Percentiles rank a stretch among this genome's conserved stretches.
phyloP scores from a whole-genome alignment of 2,113 vertebrate genomes.

The Paedocypris sp. region DNA sequence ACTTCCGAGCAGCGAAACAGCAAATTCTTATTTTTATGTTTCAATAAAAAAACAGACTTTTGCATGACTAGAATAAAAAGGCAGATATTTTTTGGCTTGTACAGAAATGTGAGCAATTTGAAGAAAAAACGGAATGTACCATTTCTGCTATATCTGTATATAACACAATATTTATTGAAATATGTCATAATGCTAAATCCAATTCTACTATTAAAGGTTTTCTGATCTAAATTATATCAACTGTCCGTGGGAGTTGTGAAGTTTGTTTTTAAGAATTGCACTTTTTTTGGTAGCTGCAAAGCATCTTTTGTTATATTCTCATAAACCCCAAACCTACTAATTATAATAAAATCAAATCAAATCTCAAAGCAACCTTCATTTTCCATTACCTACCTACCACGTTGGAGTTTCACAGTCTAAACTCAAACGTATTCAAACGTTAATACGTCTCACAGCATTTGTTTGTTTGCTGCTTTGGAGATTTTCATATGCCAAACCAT shows the following conservation, averaged over 20 bases:
- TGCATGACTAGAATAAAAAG: slow-evolving; percentile 82
- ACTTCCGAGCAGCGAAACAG: slow-evolving; percentile 55
- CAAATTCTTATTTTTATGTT: slow-evolving; percentile 72
- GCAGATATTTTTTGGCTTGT: slow-evolving; percentile 92
- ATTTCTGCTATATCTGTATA: slow-evolving; percentile 94
- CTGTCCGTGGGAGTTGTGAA: slow-evolving; percentile 58
- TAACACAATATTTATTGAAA: slow-evolving; percentile 94
- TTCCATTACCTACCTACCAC: too few species aligned
- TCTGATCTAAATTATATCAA: slow-evolving; percentile 78
- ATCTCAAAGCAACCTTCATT: too few species aligned
- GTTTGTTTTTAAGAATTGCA: slow-evolving; percentile 40
- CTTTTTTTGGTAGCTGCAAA: too few species aligned
- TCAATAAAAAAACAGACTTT: slow-evolving; percentile 65
- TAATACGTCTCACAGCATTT: not conserved
- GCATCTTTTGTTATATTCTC: too few species aligned
- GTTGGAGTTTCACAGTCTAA: too few species aligned
- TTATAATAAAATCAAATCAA: too few species aligned
- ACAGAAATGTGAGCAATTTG: slow-evolving; percentile 77
- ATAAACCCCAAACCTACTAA: too few species aligned
- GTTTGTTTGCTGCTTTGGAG: not conserved
- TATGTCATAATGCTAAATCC: slow-evolving; percentile 86
- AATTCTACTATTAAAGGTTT: slow-evolving; percentile 84
- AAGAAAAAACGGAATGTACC: slow-evolving; percentile 88
- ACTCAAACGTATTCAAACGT: too few species aligned
- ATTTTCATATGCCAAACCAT: not conserved